Conservation (phyloP, 2,113 vertebrate species). For the Perognathus longimembris region DNA sequence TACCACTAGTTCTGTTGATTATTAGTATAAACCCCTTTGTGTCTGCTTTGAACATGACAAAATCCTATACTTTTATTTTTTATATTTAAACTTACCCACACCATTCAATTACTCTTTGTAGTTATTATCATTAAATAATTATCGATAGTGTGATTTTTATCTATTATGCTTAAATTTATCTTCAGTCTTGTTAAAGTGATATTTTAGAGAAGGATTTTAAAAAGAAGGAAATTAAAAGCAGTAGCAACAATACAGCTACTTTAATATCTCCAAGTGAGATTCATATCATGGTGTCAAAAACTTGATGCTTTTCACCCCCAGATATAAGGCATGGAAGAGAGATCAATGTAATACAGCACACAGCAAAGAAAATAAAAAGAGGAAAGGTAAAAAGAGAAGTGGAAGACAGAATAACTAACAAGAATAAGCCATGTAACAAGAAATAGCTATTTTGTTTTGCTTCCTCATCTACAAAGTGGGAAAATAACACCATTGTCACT, state of each 20-base stretch:
- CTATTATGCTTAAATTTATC: not conserved
- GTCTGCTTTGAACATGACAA: not conserved
- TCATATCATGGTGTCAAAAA: not conserved
- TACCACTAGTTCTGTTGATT: not conserved
- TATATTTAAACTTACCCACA: not conserved
- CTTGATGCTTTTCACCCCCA: not conserved
- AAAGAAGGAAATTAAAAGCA: not conserved
- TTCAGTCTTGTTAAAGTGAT: not conserved
- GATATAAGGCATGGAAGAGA: not conserved
- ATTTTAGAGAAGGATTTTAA: not conserved
- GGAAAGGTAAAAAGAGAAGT: accelerated
- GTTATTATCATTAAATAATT: conserved; percentile 1
- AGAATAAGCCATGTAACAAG: too few relatives aligned
- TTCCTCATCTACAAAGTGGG: not conserved
- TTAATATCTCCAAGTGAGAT: conserved; percentile 17
- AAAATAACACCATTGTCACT: not conserved
- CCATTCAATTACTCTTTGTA: not conserved
- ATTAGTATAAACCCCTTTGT: not conserved
- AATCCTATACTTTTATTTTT: not conserved
- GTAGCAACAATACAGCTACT: not conserved
- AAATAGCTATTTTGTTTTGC: too few relatives aligned
- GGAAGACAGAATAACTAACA: not conserved
- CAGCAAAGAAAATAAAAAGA: not conserved
- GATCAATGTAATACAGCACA: not conserved
- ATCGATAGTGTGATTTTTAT: not conserved